Conservation (phyloP, 1,140 invertebrate species). For the Cyrtorhinus lividipennis region DNA sequence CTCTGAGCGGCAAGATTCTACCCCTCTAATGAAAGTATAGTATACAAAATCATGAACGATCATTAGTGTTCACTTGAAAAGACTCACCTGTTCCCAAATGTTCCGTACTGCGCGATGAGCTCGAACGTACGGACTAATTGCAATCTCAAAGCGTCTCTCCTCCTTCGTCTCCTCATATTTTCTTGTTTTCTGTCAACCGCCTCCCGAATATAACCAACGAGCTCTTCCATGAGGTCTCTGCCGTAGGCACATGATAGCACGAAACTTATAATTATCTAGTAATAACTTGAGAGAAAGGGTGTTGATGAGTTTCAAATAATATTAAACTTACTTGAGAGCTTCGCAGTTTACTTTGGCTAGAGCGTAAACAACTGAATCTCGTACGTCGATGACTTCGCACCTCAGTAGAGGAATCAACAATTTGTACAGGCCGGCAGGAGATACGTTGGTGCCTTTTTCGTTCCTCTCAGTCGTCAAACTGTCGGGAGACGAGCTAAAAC, state of each 20-base stretch:
- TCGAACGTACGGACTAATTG: slow-evolving; percentile 83
- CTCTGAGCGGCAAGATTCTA: too few relatives aligned
- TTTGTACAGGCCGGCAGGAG: slow-evolving; percentile 77
- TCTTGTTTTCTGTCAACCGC: slow-evolving; percentile 96
- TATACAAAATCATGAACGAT: too few relatives aligned
- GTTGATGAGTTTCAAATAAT: background rate
- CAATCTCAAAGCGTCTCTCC: slow-evolving; percentile 81
- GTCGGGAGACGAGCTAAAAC: slow-evolving; percentile 56
- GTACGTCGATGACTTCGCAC: slow-evolving; percentile 82
- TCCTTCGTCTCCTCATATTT: slow-evolving; percentile 74
- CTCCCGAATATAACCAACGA: slow-evolving; percentile 80
- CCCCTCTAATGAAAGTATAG: too few relatives aligned
- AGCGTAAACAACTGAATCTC: slow-evolving; percentile 83
- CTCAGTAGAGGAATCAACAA: slow-evolving; percentile 72
- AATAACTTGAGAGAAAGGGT: slow-evolving; percentile 11
- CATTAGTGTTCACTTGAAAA: too few relatives aligned
- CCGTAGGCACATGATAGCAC: too few relatives aligned
- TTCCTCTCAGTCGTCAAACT: slow-evolving; percentile 60
- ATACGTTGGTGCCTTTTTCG: slow-evolving; percentile 44
- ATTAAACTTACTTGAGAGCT: slow-evolving; percentile 66
- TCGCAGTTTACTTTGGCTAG: slow-evolving; percentile 84
- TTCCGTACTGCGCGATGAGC: slow-evolving; percentile 80
- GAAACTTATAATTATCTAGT: slow-evolving; percentile 19
- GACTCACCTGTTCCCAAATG: slow-evolving; percentile 83
- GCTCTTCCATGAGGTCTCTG: slow-evolving; percentile 92